Percentiles rank a stretch among this genome's conserved stretches.
Evolutionary conservation across 2,888 invertebrate species (phyloP).

Genomic region (Noctuana brunneofusca): DNA sequence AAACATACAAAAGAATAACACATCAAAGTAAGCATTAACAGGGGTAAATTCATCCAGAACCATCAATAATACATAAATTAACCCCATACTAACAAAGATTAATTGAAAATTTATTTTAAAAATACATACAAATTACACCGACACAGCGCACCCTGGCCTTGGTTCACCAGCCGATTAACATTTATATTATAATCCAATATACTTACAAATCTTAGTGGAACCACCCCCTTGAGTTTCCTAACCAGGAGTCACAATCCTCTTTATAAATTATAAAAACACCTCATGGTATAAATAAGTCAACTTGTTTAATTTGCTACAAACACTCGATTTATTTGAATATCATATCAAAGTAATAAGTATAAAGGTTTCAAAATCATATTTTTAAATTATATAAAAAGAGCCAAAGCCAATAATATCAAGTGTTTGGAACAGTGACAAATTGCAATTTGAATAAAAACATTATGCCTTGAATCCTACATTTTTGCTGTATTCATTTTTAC

Average conservation of each 20-base stretch:
- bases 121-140: constrained; percentile 80
- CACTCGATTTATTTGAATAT: constrained; percentile 9
- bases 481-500: too few species aligned
- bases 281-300: constrained; percentile 9
- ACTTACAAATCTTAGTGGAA: constrained; percentile 73
- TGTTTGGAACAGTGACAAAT: constrained; percentile 22
- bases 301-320: constrained; percentile 17
- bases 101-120: constrained; percentile 61
- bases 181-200: constrained; percentile 53
- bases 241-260: constrained; percentile 48
- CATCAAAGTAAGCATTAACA: constrained; percentile 29
- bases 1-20: constrained; percentile 1
- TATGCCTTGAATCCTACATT: not conserved
- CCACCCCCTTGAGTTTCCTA: constrained; percentile 65
- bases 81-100: constrained; percentile 51
- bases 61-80: constrained; percentile 35
- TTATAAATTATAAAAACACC: constrained; percentile 33
- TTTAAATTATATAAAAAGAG: not conserved
- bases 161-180: constrained; percentile 57
- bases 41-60: constrained; percentile 15
- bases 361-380: not conserved
- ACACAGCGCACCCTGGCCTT: constrained; percentile 65
- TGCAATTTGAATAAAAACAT: not conserved
- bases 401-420: not conserved
- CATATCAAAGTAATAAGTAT: not conserved